Conservation (phyloP, 2,113 vertebrate genomes). For the Charina bottae region DNA sequence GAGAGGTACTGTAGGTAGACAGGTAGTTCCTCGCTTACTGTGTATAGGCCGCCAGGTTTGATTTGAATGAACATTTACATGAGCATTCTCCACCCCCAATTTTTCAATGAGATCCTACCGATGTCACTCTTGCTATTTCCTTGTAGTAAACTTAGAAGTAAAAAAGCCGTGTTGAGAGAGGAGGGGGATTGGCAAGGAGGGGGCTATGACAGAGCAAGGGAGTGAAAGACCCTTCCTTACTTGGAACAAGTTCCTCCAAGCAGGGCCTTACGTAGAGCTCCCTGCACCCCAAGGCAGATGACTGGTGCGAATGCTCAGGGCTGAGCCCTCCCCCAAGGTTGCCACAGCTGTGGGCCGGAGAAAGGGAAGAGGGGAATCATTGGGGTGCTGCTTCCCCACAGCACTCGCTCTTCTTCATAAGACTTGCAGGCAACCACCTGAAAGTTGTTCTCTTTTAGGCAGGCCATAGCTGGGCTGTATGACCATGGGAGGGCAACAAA, state of each 20-base stretch:
- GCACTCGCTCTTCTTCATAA: neutral
- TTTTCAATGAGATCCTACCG: neutral
- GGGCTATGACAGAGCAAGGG: neutral
- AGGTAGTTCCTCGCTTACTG: neutral
- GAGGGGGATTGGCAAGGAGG: neutral
- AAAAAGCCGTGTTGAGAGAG: neutral
- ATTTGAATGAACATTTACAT: neutral
- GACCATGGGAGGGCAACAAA: neutral
- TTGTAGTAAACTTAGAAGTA: neutral
- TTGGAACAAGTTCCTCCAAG: neutral
- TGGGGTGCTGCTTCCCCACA: neutral
- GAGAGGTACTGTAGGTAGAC: neutral
- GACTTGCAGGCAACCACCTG: neutral
- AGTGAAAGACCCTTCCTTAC: neutral
- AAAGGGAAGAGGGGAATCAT: neutral
- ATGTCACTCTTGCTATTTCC: neutral
- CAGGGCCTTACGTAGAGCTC: neutral
- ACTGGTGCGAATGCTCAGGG: neutral
- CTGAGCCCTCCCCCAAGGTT: neutral
- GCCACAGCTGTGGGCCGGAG: neutral
- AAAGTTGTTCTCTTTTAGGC: neutral
- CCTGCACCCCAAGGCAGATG: neutral
- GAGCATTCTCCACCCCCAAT: neutral
- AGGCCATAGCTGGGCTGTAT: neutral
- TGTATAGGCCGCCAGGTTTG: neutral